Percentiles rank a stretch among this genome's conserved stretches.
Evolutionary conservation across 2,888 invertebrate genomes (phyloP).

Genomic region (Cistogaster globosa): DNA sequence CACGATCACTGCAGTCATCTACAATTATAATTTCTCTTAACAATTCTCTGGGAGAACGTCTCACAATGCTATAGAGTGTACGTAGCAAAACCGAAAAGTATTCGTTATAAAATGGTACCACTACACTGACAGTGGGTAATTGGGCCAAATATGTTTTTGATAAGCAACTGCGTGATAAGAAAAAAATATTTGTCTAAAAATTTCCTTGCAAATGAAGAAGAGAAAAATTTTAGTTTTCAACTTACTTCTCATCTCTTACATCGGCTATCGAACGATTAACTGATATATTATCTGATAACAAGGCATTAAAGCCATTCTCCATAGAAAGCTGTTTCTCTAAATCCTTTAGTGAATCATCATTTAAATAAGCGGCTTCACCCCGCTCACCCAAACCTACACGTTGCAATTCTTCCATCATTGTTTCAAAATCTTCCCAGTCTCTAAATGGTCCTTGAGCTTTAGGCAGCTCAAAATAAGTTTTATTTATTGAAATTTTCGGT

Average conservation of each 20-base stretch:
- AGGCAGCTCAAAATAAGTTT: constrained; percentile 75
- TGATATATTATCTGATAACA: constrained; percentile 94
- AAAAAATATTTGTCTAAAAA: neutral
- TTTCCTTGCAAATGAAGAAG: neutral
- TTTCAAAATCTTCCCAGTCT: constrained; percentile 91
- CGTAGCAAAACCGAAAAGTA: constrained; percentile 94
- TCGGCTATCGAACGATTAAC: constrained; percentile 92
- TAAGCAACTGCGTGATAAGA: constrained; percentile 75
- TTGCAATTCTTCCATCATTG: constrained; percentile 85
- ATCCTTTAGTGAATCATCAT: constrained; percentile 84
- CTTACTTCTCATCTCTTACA: constrained; percentile 86
- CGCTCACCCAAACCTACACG: constrained; percentile 89
- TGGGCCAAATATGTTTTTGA: constrained; percentile 77
- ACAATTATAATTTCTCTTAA: constrained; percentile 94
- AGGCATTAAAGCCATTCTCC: constrained; percentile 96
- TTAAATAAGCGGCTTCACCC: constrained; percentile 87
- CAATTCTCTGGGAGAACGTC: constrained; percentile 90
- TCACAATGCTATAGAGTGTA: constrained; percentile 91
- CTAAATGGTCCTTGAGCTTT: constrained; percentile 83
- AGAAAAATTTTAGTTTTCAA: neutral
- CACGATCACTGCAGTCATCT: constrained; percentile 92
- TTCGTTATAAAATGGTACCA: constrained; percentile 97
- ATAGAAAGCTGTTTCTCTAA: constrained; percentile 89
- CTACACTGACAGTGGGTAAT: constrained; percentile 90
- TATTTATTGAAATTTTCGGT: constrained; percentile 70